These are phyloP conservation scores for Heliconius nattereri DNA, from an alignment of 1,140 invertebrate species.

Conservation along the genomic window DNA sequence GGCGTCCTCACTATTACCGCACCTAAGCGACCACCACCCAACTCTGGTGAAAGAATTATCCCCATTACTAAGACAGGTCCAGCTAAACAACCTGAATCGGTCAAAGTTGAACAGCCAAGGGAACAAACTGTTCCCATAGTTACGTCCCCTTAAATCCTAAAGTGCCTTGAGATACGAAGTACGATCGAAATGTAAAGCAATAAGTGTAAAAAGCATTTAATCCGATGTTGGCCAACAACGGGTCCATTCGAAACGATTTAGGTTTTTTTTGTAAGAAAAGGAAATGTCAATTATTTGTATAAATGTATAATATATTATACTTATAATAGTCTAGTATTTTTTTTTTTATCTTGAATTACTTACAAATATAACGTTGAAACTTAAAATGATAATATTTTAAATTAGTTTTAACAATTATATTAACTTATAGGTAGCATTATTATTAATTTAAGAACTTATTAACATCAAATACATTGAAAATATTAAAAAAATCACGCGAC, in stretches of 20 bases:
- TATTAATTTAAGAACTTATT: background rate
- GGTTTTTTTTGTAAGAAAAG: constrained; percentile 45
- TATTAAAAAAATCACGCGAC: background rate
- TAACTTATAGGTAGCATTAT: too few relatives aligned
- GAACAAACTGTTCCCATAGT: constrained; percentile 76
- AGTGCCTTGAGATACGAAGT: constrained; percentile 42
- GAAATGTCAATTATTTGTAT: constrained; percentile 16
- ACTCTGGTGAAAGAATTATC: constrained; percentile 83
- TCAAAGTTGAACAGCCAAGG: constrained; percentile 55
- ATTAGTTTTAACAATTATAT: too few relatives aligned
- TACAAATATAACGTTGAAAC: background rate
- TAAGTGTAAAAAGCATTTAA: constrained; percentile 69
- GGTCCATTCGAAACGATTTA: constrained; percentile 72
- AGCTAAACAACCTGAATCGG: constrained; percentile 63
- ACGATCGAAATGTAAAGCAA: constrained; percentile 63
- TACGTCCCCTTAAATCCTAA: constrained; percentile 57
- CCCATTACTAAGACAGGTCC: constrained; percentile 86
- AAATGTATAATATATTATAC: constrained; percentile 47
- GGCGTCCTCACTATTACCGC: constrained; percentile 87
- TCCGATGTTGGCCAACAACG: constrained; percentile 73
- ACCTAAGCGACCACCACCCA: constrained; percentile 81
- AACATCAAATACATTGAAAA: background rate
- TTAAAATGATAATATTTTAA: too few relatives aligned
- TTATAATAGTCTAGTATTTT: constrained; percentile 19
- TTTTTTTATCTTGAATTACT: constrained; percentile 11